Percentiles rank a stretch among this genome's conserved stretches.
Evolutionary conservation across 2,888 invertebrate species (phyloP).

Genomic region (Cheilosia soror): DNA sequence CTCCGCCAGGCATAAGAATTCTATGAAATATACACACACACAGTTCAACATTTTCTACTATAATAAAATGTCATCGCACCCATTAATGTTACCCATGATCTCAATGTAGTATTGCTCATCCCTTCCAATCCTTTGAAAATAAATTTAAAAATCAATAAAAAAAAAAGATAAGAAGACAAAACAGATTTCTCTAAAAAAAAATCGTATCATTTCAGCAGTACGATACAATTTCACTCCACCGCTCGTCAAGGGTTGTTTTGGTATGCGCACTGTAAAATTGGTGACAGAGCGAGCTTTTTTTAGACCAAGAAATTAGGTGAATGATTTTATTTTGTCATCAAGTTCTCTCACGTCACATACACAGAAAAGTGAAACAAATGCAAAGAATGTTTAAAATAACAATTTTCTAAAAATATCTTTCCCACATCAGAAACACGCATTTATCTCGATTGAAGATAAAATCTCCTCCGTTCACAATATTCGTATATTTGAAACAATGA

Average conservation of each 20-base stretch:
- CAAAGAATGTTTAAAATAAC: neutral
- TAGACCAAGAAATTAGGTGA: slow-evolving; percentile 1
- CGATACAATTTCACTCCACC: neutral
- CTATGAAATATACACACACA: slow-evolving; percentile 83
- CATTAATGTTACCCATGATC: slow-evolving; percentile 87
- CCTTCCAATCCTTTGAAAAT: slow-evolving; percentile 85
- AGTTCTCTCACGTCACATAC: neutral
- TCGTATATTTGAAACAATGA: neutral
- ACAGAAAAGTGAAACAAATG: neutral
- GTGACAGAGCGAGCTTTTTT: neutral
- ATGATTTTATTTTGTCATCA: neutral
- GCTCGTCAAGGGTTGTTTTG: neutral
- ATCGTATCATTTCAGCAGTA: neutral
- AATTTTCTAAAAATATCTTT: slow-evolving; percentile 5
- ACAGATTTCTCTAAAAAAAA: neutral
- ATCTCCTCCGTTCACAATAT: neutral
- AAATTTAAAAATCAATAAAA: slow-evolving; percentile 5
- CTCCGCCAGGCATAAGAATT: slow-evolving; percentile 92
- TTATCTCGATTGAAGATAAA: neutral
- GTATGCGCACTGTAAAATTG: neutral
- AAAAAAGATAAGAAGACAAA: neutral
- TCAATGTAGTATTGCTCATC: slow-evolving; percentile 86
- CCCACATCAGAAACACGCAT: neutral
- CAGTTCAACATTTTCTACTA: neutral
- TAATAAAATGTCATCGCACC: slow-evolving; percentile 84